A percentile compares a stretch with the other conserved stretches of the same genome.
These are phyloP conservation scores for Phalacrocorax pelagicus DNA, from an alignment of 2,113 vertebrate species.

Conservation along the genomic window DNA sequence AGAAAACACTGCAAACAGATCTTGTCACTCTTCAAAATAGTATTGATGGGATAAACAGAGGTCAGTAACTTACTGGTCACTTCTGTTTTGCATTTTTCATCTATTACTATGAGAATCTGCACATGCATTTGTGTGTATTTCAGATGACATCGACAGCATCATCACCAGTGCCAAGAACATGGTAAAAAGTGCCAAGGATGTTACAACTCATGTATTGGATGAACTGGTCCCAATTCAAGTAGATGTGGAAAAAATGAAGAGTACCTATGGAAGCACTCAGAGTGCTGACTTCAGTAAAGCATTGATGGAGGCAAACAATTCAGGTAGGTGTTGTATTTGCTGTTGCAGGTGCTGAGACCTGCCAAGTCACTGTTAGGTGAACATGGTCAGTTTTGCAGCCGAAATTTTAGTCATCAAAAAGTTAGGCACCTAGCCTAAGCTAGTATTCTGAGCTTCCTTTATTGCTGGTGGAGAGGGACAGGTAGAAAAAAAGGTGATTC, in stretches of 20 bases:
- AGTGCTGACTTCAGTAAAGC: constrained; percentile 70
- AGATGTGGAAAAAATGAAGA: constrained; percentile 81
- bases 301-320: constrained; percentile 73
- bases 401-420: neutral
- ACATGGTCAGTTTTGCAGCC: neutral
- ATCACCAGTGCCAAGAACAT: constrained; percentile 79
- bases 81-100: neutral
- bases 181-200: constrained; percentile 72
- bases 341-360: neutral
- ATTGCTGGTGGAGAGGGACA: neutral
- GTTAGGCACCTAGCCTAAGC: neutral
- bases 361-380: neutral
- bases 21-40: constrained; percentile 69
- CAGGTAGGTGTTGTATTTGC: constrained; percentile 55
- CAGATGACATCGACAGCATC: constrained; percentile 79
- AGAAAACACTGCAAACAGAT: constrained; percentile 70
- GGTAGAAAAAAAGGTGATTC: neutral
- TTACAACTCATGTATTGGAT: constrained; percentile 74
- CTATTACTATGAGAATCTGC: neutral
- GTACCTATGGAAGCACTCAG: constrained; percentile 46
- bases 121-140: neutral
- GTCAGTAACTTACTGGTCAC: constrained; percentile 52
- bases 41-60: constrained; percentile 79
- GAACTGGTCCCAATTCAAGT: constrained; percentile 79
- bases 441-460: neutral